Evolutionary conservation across 2,797 vertebrate genomes (phyloP).

Genomic region (Choloepus didactylus): DNA sequence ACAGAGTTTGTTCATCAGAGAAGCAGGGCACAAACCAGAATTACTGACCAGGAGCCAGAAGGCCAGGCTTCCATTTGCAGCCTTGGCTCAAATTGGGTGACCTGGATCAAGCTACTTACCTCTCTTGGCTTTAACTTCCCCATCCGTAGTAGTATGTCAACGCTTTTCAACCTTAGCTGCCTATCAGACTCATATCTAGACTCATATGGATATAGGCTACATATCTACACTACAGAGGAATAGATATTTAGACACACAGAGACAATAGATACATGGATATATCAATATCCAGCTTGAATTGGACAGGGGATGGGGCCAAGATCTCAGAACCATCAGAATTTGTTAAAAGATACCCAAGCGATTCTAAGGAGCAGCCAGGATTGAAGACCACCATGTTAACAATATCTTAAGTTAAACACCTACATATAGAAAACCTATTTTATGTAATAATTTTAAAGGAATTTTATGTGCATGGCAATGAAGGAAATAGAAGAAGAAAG

Average conservation of each 20-base stretch:
- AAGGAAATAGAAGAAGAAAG: background rate
- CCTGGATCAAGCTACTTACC: no score
- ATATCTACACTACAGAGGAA: background rate
- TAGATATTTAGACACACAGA: background rate
- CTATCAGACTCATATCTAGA: background rate
- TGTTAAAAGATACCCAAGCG: background rate
- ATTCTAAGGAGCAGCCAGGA: background rate
- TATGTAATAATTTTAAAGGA: background rate
- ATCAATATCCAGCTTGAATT: background rate
- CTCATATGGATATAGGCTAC: background rate
- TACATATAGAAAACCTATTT: background rate
- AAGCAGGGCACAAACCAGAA: background rate
- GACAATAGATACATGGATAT: background rate
- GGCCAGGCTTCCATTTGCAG: background rate
- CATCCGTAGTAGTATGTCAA: background rate
- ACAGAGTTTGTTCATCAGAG: background rate
- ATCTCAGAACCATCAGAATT: background rate
- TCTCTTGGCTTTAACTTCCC: background rate
- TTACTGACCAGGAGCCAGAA: background rate
- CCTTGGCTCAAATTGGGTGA: background rate
- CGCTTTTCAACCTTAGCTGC: background rate
- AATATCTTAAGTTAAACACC: background rate
- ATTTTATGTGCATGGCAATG: background rate
- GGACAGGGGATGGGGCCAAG: background rate
- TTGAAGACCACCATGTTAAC: background rate